Conservation (phyloP, 2,797 vertebrate species). For the Dallia pectoralis region DNA sequence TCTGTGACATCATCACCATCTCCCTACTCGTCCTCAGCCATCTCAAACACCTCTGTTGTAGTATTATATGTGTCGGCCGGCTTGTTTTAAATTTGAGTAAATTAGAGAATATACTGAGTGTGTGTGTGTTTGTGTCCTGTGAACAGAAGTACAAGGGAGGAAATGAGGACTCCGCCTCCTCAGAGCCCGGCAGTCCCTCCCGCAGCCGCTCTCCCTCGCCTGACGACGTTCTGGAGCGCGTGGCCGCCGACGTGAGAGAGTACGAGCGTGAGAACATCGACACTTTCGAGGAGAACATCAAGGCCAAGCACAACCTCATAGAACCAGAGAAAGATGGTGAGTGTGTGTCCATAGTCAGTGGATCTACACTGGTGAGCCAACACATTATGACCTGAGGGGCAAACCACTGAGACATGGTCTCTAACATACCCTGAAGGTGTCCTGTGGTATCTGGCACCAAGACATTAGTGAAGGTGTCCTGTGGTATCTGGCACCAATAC, state of each 20-base stretch:
- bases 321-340: constrained; percentile 93
- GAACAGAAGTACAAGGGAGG: constrained; percentile 88
- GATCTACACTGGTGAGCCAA: background rate
- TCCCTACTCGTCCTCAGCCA: background rate
- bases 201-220: constrained; percentile 94
- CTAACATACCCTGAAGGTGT: no score
- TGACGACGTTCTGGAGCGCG: constrained; percentile 93
- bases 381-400: no score
- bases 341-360: background rate
- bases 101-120: no score
- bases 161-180: constrained; percentile 87
- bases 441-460: no score
- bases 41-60: no score
- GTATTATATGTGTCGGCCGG: no score
- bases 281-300: constrained; percentile 93
- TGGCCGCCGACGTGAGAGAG: constrained; percentile 95
- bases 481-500: no score
- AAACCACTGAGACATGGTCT: no score
- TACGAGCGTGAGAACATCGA: constrained; percentile 95
- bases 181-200: constrained; percentile 92
- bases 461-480: no score
- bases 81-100: no score
- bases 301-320: constrained; percentile 98
- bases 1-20: background rate
- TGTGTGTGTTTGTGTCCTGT: constrained; percentile 9